These are phyloP conservation scores for Baronia brevicornis DNA, from an alignment of 2,888 invertebrate genomes.

Conservation along the genomic window DNA sequence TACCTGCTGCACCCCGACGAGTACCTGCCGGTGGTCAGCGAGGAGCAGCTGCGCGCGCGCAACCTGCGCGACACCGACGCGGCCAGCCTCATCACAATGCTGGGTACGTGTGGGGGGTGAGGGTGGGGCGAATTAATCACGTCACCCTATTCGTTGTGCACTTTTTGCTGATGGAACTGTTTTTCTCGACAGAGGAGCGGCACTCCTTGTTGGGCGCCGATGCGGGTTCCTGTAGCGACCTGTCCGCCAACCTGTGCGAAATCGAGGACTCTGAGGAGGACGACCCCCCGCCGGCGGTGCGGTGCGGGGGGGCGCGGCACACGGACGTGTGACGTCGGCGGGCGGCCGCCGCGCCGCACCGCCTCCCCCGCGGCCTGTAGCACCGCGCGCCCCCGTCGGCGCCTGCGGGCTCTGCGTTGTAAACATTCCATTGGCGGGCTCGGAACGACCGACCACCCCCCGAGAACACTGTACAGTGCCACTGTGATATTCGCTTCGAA, in stretches of 20 bases:
- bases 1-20: conserved; percentile 90
- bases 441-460: conserved; percentile 8
- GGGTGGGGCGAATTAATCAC: neutral
- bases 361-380: conserved; percentile 20
- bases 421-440: conserved; percentile 6
- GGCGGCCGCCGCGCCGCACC: conserved; percentile 27
- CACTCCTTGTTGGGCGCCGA: conserved; percentile 82
- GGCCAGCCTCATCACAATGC: conserved; percentile 80
- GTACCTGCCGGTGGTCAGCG: conserved; percentile 75
- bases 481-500: neutral
- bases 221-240: conserved; percentile 84
- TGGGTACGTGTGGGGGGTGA: conserved; percentile 55
- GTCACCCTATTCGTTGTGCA: neutral
- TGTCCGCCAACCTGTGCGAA: conserved; percentile 92
- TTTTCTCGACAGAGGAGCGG: conserved; percentile 76
- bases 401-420: conserved; percentile 18
- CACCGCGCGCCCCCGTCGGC: conserved; percentile 20
- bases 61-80: conserved; percentile 76
- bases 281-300: conserved; percentile 29
- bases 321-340: conserved; percentile 58
- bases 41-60: conserved; percentile 38
- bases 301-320: conserved; percentile 31
- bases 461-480: neutral
- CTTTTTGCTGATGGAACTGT: neutral
- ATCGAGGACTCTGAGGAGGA: conserved; percentile 92